These are phyloP conservation scores for Dermatophagoides farinae DNA, from an alignment of 1,140 invertebrate genomes.

Conservation along the genomic window DNA sequence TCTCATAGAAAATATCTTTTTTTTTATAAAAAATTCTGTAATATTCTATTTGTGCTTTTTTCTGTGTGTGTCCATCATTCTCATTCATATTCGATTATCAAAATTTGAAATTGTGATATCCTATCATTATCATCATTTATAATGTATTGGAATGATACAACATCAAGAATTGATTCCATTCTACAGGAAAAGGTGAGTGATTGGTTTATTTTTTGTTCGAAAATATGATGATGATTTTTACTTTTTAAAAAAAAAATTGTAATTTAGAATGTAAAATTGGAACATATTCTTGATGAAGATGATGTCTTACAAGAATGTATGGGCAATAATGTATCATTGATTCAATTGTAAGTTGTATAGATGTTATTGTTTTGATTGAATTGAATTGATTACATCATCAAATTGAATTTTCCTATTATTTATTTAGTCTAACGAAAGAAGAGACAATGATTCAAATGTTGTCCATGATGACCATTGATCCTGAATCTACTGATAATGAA, in stretches of 20 bases:
- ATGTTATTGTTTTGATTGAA: conserved; percentile 3
- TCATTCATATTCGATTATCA: no score
- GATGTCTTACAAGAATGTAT: conserved; percentile 89
- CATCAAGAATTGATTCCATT: conserved; percentile 47
- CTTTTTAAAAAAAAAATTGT: neutral
- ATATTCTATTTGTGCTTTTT: no score
- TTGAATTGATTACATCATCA: neutral
- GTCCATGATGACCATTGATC: conserved; percentile 59
- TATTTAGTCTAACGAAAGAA: neutral
- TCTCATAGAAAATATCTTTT: no score
- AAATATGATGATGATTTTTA: no score
- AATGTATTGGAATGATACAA: conserved; percentile 58
- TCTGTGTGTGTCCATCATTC: no score
- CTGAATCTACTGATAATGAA: conserved; percentile 43
- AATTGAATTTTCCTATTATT: no score
- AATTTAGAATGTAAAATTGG: conserved; percentile 64
- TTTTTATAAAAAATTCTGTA: no score
- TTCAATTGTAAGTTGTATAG: conserved; percentile 60
- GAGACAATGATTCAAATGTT: conserved; percentile 40
- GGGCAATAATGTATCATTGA: conserved; percentile 66
- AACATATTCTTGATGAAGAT: conserved; percentile 75
- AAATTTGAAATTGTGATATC: no score
- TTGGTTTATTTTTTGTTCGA: neutral
- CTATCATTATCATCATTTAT: neutral
- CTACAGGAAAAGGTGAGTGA: conserved; percentile 48